A percentile compares a stretch with the other conserved stretches of the same genome.
phyloP scores from a whole-genome alignment of 35 echinoderm and acorn worm genomes.

The Apostichopus californicus region DNA sequence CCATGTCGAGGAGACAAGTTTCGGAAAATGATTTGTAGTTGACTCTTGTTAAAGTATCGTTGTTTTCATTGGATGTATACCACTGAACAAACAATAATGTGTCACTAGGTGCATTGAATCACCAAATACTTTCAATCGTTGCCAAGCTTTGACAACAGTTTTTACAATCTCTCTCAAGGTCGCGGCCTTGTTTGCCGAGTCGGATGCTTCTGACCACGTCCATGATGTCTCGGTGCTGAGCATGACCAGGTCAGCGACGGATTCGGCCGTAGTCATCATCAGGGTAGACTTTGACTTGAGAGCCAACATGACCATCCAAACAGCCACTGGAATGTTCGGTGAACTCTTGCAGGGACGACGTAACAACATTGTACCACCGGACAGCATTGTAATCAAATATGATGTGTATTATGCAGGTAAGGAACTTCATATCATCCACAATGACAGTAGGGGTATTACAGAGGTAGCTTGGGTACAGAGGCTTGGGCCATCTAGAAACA shows the following conservation, averaged over 20 bases:
- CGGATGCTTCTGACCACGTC: not conserved
- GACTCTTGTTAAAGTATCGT: no score
- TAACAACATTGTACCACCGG: slow-evolving; percentile 6
- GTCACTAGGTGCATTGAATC: no score
- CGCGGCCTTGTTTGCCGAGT: not conserved
- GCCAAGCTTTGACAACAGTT: no score
- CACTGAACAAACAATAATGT: no score
- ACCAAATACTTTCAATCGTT: no score
- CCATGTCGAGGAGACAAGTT: no score
- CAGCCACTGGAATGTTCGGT: not conserved
- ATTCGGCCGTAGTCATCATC: not conserved
- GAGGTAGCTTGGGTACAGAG: no score
- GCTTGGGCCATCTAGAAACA: no score
- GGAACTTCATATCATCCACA: not conserved
- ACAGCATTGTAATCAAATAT: slow-evolving; percentile 32
- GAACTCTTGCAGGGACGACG: not conserved
- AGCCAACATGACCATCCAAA: slow-evolving; percentile 45
- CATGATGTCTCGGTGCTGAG: not conserved
- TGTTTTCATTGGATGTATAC: no score
- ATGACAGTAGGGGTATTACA: no score
- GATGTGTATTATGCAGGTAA: slow-evolving; percentile 27
- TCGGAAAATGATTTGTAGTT: no score
- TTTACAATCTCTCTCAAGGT: not conserved
- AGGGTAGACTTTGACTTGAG: slow-evolving; percentile 40
- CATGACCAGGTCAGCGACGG: not conserved